Base-by-base conservation (phyloP, 1,140 invertebrate genomes). In the Agraylea sexmaculata region DNA sequence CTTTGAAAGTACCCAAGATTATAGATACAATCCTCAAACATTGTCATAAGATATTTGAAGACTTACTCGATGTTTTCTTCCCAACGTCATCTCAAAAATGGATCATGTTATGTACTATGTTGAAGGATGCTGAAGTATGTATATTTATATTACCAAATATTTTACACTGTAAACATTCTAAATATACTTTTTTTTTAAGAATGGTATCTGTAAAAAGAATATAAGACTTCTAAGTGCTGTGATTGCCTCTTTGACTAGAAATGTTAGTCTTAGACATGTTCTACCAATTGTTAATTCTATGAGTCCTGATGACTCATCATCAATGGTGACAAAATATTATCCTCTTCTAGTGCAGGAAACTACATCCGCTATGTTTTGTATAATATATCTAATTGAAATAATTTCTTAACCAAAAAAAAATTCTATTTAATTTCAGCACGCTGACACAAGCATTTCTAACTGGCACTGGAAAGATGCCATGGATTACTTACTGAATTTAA, bases 21-120 rank as follows among this genome's bases (percentile, higher is more conserved):
- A 7, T 28, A 18, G 23, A 18, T 20, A 29, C 25, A 11, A 40
- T 96, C 40, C 61, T 96, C 10, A 81, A 87, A 19, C 90, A 95
- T 54, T 90, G 87, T 52, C 87, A 94, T 51, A 73, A 78, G 37
- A 92, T 89, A 7, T 91, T 94, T 57, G 82, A 89, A 2, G 69
- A 80, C 2, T 94, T 91, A 60, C 96, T 92, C 55, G 88, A 95
- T 63, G 88, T 88, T 1, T 96, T 96, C 65, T 96, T 93, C 65
- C 91, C 93, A 0, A 95, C 89, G 1, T 83, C 86, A 0, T 80
- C 78, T 40, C 66, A 95, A 13, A 95, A 95, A 58, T 95, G 92
- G 91, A 80, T 80, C 40, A 85, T 84, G 53, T 59, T 96, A 0
- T 93, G 90, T 63, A 84, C 91, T 55, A 60, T 94, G 11, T 64